phyloP scores from a whole-genome alignment of 2,888 invertebrate genomes.

The Linnaemya vulpina region DNA sequence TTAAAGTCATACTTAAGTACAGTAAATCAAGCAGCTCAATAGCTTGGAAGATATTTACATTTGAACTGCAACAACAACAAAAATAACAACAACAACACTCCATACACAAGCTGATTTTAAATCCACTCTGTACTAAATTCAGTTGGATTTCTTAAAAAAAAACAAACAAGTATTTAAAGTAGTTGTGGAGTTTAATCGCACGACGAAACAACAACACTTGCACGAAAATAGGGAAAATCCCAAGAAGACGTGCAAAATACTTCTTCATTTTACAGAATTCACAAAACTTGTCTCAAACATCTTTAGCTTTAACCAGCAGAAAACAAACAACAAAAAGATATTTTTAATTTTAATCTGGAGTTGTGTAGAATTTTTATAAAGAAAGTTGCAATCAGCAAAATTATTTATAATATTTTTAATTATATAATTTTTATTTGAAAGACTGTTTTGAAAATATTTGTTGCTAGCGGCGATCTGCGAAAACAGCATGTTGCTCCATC shows the following conservation, averaged over 20 bases:
- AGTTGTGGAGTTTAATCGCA: slow-evolving; percentile 37
- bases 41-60: slow-evolving; percentile 40
- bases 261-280: neutral
- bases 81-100: too few relatives aligned
- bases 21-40: slow-evolving; percentile 40
- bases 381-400: too few relatives aligned
- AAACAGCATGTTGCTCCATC: too few relatives aligned
- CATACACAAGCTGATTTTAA: slow-evolving; percentile 2
- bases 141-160: slow-evolving; percentile 50
- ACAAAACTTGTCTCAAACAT: slow-evolving; percentile 35
- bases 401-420: too few relatives aligned
- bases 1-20: slow-evolving; percentile 43
- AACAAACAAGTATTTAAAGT: slow-evolving; percentile 63
- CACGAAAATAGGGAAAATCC: slow-evolving; percentile 39
- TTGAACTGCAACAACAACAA: neutral
- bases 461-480: too few relatives aligned
- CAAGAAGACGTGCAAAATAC: neutral
- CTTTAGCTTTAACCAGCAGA: neutral
- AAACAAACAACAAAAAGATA: too few relatives aligned
- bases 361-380: too few relatives aligned
- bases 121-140: slow-evolving; percentile 20
- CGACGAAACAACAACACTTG: slow-evolving; percentile 36
- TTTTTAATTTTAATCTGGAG: neutral
- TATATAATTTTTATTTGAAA: too few relatives aligned
- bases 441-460: too few relatives aligned